Conservation (phyloP, 2,113 vertebrate species). For the Corythornis vintsioides region DNA sequence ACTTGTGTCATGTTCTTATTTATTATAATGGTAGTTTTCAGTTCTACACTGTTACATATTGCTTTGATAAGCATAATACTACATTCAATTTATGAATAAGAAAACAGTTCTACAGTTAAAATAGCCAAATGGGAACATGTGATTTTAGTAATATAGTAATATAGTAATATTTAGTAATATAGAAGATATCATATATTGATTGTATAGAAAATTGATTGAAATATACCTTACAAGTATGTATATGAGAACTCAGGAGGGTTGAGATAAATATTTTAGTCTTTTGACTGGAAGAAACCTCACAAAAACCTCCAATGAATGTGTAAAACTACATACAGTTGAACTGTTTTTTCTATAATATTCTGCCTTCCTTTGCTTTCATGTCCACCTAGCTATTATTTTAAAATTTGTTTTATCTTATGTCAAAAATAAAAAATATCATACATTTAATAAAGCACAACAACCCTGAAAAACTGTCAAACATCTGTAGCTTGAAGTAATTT, state of each 20-base stretch:
- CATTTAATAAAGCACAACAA: constrained; percentile 3
- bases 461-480: not conserved
- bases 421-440: not conserved
- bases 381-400: not conserved
- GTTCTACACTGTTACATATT: not conserved
- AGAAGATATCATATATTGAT: not conserved
- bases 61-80: not conserved
- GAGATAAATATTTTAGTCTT: not conserved
- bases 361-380: not conserved
- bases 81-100: not conserved
- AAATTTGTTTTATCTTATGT: not conserved
- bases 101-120: constrained; percentile 4
- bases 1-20: not conserved
- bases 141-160: not conserved
- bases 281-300: not conserved
- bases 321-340: not conserved
- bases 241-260: not conserved
- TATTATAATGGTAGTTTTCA: not conserved
- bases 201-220: not conserved
- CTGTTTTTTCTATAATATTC: not conserved
- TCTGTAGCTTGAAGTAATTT: not conserved
- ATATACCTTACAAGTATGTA: not conserved
- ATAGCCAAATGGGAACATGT: not conserved
- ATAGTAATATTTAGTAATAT: no score
- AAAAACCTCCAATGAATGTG: not conserved